Conservation (phyloP, 1,140 invertebrate genomes). For the Microplitis demolitor region DNA sequence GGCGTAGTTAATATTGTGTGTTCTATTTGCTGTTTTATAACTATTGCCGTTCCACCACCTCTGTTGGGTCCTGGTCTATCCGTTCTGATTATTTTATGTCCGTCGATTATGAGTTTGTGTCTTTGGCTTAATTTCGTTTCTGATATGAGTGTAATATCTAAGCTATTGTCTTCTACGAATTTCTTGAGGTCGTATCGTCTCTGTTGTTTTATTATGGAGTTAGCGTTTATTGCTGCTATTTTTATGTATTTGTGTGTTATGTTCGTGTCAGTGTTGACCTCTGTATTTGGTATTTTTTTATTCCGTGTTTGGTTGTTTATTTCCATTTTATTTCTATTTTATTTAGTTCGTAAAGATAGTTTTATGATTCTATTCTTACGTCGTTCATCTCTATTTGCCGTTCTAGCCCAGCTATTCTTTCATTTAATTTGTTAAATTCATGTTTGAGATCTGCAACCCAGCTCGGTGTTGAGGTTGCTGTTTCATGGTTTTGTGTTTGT, state of each 20-base stretch:
- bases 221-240: conserved; percentile 2
- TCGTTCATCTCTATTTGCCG: too few species aligned
- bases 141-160: conserved; percentile 5
- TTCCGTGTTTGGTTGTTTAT: too few species aligned
- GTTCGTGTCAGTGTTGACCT: not conserved
- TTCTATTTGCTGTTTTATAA: not conserved
- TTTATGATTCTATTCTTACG: too few species aligned
- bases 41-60: conserved; percentile 18
- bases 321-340: too few species aligned
- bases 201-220: not conserved
- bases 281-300: too few species aligned
- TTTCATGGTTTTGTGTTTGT: too few species aligned
- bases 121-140: conserved; percentile 4
- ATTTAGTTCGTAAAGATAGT: too few species aligned
- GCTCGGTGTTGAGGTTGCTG: too few species aligned
- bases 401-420: too few species aligned
- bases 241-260: not conserved
- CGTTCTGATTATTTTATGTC: not conserved
- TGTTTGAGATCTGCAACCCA: too few species aligned
- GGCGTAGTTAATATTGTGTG: not conserved
- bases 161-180: not conserved
- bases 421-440: too few species aligned
- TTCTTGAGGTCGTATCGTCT: not conserved
- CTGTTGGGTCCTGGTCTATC: not conserved
- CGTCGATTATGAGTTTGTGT: not conserved